Evolutionary conservation across 2,113 vertebrate species (phyloP), one percentile per base, ranked within the genome.

Genomic region (Clarias batrachus): DNA sequence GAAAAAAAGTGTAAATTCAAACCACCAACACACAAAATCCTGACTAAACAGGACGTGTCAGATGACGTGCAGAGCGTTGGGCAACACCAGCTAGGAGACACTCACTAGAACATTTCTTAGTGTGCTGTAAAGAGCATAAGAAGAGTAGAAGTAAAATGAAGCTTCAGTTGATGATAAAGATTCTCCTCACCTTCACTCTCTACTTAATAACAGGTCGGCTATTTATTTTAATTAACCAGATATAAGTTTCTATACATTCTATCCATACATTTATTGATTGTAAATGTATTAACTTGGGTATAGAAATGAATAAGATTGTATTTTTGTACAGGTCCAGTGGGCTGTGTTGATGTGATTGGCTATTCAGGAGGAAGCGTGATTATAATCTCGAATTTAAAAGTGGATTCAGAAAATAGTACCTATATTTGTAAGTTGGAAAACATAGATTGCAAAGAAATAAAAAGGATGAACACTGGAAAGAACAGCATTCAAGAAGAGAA

Each of bases 181-280:
- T 57, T 17, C 82, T 87, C 62, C 54, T 70, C 73, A 77, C 81
- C 37, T 78, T 87, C 60, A 87, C 54, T 21, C 65, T 81, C 33
- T 85, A 3, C 8, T 57, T 85, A 17, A 81, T 88, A n/a, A 37
- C 87, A 88, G 87, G 83, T 88, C 76, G 77, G 66, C 3, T 81
- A 0, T 81, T 62, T 3, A 13, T 37, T 62, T 57, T 37, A 23
- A 13, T 81, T 17, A n/a, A 78, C 6, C 2, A 16, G 1, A 78
- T 10, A 8, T 23, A 3, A 62, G 62, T 57, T 33, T 23, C 41
- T 62, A 23, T 60, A n/a, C n/a, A n/a, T n/a, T n/a, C n/a, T n/a
- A n/a, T n/a, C n/a, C n/a, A n/a, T n/a, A n/a, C n/a, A n/a, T n/a
- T n/a, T n/a, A 11, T 21, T 8, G 16, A 30, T 60, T 60, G 54